Evolutionary conservation across 2,113 vertebrate genomes (phyloP), one percentile per base, ranked within the genome.

Genomic region (Chloebia gouldiae): DNA sequence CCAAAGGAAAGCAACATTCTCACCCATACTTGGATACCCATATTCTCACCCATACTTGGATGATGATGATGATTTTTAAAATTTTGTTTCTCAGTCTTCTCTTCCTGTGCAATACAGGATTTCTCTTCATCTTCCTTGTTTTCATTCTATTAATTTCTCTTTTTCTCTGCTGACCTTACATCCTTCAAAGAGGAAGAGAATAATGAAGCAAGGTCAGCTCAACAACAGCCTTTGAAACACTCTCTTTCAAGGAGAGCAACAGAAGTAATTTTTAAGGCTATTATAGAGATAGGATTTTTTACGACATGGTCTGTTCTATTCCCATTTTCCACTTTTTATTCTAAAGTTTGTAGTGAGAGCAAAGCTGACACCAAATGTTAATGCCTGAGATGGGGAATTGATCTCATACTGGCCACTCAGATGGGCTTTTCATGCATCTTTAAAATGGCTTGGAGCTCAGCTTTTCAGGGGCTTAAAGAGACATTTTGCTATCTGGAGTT

Each of bases 141-240:
- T 91, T 65, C 7, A 16, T 85, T 40, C 42, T 65, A 45, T 51
- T 80, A 78, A 75, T 71, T 65, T 78, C 18, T 40, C 45, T 71
- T 88, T 82, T 92, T 42, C 40, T 90, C 71, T 69, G 80, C 20
- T 69, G 49, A 51, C 15, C 25, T 83, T 90, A 57, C 8, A n/a
- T 85, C 30, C 44, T 82, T 53, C 59, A 47, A 79, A 86, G 64
- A 79, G 21, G 80, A 92, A 91, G 49, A 89, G 19, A 77, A 77
- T 57, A 7, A 3, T 70, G 72, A 95, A 89, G 57, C 49, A 92
- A 96, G 80, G 86, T 93, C 85, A 93, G 31, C 40, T 92, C 44
- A 80, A 56, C 25, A 54, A 90, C 93, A 50, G 75, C 50, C 75
- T 97, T 81, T 78, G 70, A 91, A 79, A 78, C 25, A 44, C n/a